Evolutionary conservation across 1,140 invertebrate genomes (phyloP).

Genomic region (Brachionus rotundiformis): DNA sequence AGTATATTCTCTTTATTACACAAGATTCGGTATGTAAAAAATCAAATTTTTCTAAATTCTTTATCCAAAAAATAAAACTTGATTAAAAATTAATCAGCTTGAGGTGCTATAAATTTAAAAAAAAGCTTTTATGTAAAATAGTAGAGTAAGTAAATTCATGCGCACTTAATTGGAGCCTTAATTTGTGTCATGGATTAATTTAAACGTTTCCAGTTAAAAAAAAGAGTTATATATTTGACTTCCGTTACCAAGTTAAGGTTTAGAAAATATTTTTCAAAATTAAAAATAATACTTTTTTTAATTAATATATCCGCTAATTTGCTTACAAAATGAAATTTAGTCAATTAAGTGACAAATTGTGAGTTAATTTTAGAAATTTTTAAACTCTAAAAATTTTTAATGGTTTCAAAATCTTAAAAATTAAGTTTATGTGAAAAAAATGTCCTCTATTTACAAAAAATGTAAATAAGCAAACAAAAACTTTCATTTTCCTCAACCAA

Average conservation of each 20-base stretch:
- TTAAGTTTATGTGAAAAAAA: too few species aligned
- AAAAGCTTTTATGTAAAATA: background rate
- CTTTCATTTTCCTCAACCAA: too few species aligned
- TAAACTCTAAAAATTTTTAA: background rate
- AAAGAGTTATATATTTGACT: background rate
- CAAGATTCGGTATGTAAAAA: too few species aligned
- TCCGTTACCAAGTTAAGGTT: background rate
- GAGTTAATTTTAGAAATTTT: background rate
- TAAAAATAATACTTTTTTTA: background rate
- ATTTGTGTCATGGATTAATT: background rate
- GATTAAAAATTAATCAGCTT: background rate
- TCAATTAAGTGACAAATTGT: background rate
- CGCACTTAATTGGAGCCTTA: background rate
- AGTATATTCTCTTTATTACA: too few species aligned
- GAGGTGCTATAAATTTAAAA: background rate
- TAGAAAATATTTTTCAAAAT: background rate
- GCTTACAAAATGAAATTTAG: background rate
- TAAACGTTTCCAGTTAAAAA: background rate
- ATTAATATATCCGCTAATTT: conserved; percentile 3
- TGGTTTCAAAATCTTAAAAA: conserved; percentile 20
- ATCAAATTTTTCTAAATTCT: too few species aligned
- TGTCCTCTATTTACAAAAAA: too few species aligned
- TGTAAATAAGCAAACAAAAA: too few species aligned
- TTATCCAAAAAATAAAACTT: background rate
- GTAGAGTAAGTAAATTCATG: conserved; percentile 1